Percentiles rank a stretch among this genome's conserved stretches.
Evolutionary conservation across 2,888 invertebrate genomes (phyloP).

Genomic region (Macrophya alboannulata): DNA sequence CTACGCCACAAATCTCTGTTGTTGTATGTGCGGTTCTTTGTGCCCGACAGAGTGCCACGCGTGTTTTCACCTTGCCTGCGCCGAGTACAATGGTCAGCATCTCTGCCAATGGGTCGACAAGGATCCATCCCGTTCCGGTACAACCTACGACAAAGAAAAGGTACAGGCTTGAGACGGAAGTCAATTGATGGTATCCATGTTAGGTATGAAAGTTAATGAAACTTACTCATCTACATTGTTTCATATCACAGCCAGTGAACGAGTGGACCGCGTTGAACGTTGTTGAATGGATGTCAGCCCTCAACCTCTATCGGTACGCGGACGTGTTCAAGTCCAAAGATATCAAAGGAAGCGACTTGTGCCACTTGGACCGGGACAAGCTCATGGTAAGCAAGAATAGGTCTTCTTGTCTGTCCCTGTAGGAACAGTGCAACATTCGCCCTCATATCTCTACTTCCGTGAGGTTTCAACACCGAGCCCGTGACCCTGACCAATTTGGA

Average conservation of each 20-base stretch:
- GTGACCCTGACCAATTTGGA: no score
- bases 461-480: no score
- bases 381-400: slow-evolving; percentile 82
- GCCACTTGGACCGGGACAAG: slow-evolving; percentile 85
- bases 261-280: slow-evolving; percentile 88
- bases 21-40: slow-evolving; percentile 84
- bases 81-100: slow-evolving; percentile 75
- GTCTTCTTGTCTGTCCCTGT: slow-evolving; percentile 46
- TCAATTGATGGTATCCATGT: not conserved
- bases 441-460: not conserved
- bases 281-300: slow-evolving; percentile 89
- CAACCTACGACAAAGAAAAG: slow-evolving; percentile 75
- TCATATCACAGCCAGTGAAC: slow-evolving; percentile 83
- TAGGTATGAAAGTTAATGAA: not conserved
- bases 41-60: slow-evolving; percentile 85
- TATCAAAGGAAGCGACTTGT: slow-evolving; percentile 86
- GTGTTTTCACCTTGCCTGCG: slow-evolving; percentile 85
- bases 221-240: slow-evolving; percentile 15
- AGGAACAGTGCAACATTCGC: slow-evolving; percentile 34
- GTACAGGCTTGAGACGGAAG: slow-evolving; percentile 61
- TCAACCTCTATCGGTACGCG: slow-evolving; percentile 87
- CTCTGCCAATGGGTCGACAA: slow-evolving; percentile 78
- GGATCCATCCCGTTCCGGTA: slow-evolving; percentile 63
- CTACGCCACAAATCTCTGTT: slow-evolving; percentile 77
- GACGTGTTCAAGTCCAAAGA: slow-evolving; percentile 88